Evolutionary conservation across 2,888 invertebrate species (phyloP).

Genomic region (Agrotis clavis): DNA sequence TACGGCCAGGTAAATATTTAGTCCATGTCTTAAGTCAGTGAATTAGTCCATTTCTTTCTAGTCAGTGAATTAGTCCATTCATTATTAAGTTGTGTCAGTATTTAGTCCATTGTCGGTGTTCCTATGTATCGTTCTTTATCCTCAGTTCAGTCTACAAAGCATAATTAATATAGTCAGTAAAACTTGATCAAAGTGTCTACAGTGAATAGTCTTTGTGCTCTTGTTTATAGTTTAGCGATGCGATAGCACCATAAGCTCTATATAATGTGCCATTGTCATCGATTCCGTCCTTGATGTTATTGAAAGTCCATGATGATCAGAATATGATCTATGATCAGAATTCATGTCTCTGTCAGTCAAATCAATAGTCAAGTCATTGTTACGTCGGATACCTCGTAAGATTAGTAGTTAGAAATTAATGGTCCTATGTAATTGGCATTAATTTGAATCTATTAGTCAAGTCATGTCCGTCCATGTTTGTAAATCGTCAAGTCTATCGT

Average conservation of each 20-base stretch:
- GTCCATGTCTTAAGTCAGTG: too few relatives aligned
- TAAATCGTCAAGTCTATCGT: constrained; percentile 2
- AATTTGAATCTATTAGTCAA: constrained; percentile 5
- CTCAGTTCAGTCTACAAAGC: constrained; percentile 6
- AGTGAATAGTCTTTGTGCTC: background rate
- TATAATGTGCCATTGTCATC: constrained; percentile 34
- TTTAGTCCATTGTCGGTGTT: too few relatives aligned
- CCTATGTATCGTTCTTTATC: background rate
- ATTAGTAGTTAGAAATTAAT: constrained; percentile 10
- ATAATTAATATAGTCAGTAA: background rate
- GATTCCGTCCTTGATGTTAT: background rate
- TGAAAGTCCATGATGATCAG: background rate
- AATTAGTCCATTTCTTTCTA: too few relatives aligned
- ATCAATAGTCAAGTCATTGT: constrained; percentile 23
- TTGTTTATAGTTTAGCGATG: background rate
- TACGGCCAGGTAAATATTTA: too few relatives aligned
- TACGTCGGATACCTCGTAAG: background rate
- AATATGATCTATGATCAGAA: background rate
- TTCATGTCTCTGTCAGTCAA: background rate
- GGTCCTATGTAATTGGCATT: background rate
- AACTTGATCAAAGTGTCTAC: background rate
- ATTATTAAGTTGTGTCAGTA: background rate
- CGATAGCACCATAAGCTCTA: background rate
- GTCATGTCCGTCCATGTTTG: background rate
- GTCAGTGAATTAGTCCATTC: too few relatives aligned